A percentile compares a stretch with the other conserved stretches of the same genome.
phyloP scores from a whole-genome alignment of 1,140 invertebrate species.

The Cyphomyrmex costatus region DNA sequence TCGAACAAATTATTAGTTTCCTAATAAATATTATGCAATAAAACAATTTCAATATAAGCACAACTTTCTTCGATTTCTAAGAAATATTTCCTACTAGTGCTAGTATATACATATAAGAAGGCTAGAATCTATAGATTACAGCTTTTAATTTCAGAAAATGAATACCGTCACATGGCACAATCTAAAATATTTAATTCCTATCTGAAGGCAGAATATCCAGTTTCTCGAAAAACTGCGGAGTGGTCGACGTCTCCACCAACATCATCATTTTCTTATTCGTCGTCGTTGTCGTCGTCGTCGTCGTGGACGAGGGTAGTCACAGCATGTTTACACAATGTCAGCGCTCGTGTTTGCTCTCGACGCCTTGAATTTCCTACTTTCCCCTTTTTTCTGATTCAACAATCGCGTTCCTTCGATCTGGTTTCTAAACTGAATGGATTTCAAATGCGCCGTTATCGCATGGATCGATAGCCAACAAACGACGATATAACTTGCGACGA shows the following conservation, averaged over 20 bases:
- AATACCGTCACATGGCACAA: not conserved
- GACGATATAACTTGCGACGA: not conserved
- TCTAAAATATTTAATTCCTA: conserved; percentile 68
- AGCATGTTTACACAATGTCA: conserved; percentile 79
- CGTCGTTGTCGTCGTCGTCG: conserved; percentile 49
- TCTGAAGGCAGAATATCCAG: conserved; percentile 69
- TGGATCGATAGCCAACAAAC: conserved; percentile 30
- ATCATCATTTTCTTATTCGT: conserved; percentile 36
- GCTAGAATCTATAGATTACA: not conserved
- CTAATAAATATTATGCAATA: not conserved
- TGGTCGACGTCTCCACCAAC: not conserved
- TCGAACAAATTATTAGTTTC: too few relatives aligned
- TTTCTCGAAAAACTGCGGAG: conserved; percentile 61
- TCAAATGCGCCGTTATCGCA: conserved; percentile 69
- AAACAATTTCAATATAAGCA: conserved; percentile 10
- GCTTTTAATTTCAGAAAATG: conserved; percentile 46
- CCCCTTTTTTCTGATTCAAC: conserved; percentile 13
- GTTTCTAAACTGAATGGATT: conserved; percentile 65
- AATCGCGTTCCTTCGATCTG: conserved; percentile 28
- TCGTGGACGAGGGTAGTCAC: conserved; percentile 72
- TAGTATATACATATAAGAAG: not conserved
- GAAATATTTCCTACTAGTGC: not conserved
- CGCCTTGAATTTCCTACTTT: conserved; percentile 74
- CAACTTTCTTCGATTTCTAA: conserved; percentile 25
- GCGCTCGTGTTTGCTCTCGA: conserved; percentile 76